Evolutionary conservation across 2,113 vertebrate genomes (phyloP).

Genomic region (Leptobrachium leishanense): DNA sequence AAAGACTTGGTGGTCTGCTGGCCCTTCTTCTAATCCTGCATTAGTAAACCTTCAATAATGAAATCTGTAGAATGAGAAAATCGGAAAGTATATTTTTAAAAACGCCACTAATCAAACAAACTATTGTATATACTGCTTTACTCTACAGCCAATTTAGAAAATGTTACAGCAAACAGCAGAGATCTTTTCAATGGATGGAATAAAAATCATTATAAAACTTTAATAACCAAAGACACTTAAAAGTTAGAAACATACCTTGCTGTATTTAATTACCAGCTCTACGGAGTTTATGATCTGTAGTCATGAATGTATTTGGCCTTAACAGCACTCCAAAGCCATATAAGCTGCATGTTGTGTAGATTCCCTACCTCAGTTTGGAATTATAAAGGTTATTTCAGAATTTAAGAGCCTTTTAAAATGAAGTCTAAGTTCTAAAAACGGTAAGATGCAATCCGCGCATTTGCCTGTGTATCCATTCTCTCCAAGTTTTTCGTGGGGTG

Average conservation of each 20-base stretch:
- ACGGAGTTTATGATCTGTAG: not conserved
- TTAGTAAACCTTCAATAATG: too few relatives aligned
- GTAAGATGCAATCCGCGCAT: not conserved
- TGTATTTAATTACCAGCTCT: conserved; percentile 6
- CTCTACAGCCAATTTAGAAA: conserved; percentile 10
- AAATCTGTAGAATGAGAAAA: too few relatives aligned
- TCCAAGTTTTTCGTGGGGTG: not conserved
- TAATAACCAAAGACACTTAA: not conserved
- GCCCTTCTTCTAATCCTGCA: too few relatives aligned
- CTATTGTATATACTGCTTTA: not conserved
- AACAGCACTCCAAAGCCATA: conserved; percentile 15
- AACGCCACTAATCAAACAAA: not conserved
- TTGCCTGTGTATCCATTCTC: not conserved
- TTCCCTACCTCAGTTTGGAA: not conserved
- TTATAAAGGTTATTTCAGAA: not conserved
- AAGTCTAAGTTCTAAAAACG: not conserved
- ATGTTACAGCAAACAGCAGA: conserved; percentile 5
- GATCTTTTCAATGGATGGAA: conserved; percentile 1
- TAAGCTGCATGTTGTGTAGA: not conserved
- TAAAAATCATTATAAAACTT: not conserved
- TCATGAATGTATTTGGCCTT: not conserved
- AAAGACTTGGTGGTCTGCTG: too few relatives aligned
- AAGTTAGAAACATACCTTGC: conserved; percentile 3
- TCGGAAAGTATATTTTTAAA: too few relatives aligned
- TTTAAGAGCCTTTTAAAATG: not conserved